Conservation (phyloP, 2,113 vertebrate species). For the Nesoenas mayeri region DNA sequence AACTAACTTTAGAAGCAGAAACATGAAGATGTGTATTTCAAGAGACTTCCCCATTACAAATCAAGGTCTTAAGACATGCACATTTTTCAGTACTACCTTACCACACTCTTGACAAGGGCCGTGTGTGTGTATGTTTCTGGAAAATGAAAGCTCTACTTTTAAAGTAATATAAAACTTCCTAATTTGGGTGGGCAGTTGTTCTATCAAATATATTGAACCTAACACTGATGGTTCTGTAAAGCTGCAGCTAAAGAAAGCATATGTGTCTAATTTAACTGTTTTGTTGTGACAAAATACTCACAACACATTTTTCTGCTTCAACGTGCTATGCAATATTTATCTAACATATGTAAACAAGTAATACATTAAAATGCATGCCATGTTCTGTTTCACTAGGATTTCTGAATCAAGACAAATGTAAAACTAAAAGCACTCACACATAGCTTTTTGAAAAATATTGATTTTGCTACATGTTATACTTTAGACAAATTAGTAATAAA, state of each 20-base stretch:
- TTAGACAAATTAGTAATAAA: constrained; percentile 18
- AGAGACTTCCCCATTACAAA: not conserved
- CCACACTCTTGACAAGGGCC: not conserved
- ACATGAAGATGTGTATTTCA: not conserved
- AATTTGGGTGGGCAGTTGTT: not conserved
- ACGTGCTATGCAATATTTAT: not conserved
- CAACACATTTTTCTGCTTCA: constrained; percentile 22
- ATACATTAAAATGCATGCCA: constrained; percentile 19
- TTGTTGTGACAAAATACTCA: constrained; percentile 36
- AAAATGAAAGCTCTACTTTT: not conserved
- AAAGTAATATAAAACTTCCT: not conserved
- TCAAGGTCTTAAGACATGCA: not conserved
- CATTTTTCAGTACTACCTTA: not conserved
- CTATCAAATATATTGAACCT: not conserved
- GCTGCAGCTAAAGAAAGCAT: not conserved
- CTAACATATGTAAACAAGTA: constrained; percentile 30
- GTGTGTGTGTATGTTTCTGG: too few species aligned
- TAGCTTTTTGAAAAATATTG: not conserved
- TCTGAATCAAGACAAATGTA: not conserved
- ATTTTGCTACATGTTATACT: not conserved
- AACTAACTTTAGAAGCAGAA: not conserved
- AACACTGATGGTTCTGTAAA: not conserved
- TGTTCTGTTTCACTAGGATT: not conserved
- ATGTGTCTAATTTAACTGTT: not conserved
- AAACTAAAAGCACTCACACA: not conserved